phyloP scores from a whole-genome alignment of 2,113 vertebrate genomes.

The Prionailurus viverrinus region DNA sequence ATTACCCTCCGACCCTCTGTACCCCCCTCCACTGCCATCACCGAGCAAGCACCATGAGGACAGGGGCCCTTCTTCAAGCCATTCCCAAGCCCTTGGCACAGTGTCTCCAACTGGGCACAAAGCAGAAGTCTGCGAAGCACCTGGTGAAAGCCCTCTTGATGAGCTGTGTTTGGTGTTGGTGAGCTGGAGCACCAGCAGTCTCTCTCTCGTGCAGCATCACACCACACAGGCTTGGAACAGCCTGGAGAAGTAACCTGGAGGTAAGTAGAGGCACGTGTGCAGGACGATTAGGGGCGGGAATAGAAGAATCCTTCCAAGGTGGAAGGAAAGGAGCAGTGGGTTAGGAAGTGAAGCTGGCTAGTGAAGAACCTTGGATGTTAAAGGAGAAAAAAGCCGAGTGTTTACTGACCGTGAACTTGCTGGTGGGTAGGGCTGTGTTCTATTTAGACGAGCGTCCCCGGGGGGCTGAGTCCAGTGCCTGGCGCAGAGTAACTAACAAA shows the following conservation, averaged over 20 bases:
- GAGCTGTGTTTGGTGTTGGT: neutral
- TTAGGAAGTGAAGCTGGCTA: neutral
- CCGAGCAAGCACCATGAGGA: neutral
- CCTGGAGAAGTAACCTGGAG: neutral
- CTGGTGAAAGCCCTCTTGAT: accelerated
- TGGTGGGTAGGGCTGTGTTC: neutral
- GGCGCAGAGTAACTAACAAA: neutral
- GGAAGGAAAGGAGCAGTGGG: neutral
- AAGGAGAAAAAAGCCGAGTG: neutral
- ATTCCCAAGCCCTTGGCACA: neutral
- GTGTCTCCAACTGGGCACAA: neutral
- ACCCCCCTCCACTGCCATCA: neutral
- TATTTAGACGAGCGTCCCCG: neutral
- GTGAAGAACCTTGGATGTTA: neutral
- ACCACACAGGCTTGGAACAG: neutral
- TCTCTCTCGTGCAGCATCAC: neutral
- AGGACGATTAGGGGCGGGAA: neutral
- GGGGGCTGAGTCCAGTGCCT: neutral
- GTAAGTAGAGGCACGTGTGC: neutral
- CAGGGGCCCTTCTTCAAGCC: neutral
- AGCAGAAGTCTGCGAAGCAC: neutral
- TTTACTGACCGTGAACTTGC: neutral
- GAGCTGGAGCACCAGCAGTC: neutral
- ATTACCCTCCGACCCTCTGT: neutral
- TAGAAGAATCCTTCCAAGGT: neutral